Base-by-base conservation (phyloP, 2,888 invertebrate genomes). In the Drosophila multiciliata region DNA sequence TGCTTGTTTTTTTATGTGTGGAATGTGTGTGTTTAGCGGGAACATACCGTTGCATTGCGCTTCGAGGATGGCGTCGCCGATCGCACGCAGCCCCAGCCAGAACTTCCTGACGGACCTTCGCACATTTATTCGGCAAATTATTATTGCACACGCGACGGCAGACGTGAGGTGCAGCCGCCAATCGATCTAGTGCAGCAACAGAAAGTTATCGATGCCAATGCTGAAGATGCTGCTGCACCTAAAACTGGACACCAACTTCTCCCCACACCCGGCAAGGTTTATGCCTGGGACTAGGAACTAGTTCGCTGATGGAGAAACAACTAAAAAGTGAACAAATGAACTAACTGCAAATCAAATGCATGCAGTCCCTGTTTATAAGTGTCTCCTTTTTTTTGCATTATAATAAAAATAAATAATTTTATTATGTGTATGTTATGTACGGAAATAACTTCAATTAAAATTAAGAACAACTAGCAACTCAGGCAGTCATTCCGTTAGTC, bases 21-120 rank as follows among this genome's bases (percentile, higher is more conserved):
- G 29, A 29, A 29, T 45, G 15, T 45, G 12, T 38, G 3, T 45
- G 42, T 45, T 12, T 11, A 96, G 96, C 94, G 96, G 78, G 93
- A 94, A 71, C 94, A 95, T 86, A 95, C 93, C 2, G 93, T 94
- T 67, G 94, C 96, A 1, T 90, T 97, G 53, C 94, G 97, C 81
- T 97, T 95, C 89, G 95, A 95, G 77, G 95, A 96, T 40, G 92
- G 94, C 4, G 12, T 97, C 45, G 93, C 97, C 3, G 94, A 95
- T 12, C 96, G 98, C 86, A 96, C 96, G 61, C 98, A 97, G 91
- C 97, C 97, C 32, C 96, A 94, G 20, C 98, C 98, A 53, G 92
- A 94, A 64, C 92, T 98, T 59, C 99, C 97, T 26, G 97, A 95
- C 73, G 99, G 98, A 12, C 96, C 97, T 2, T 94, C 96, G 36